phyloP scores from a whole-genome alignment of 1,140 invertebrate genomes.

The Drosophila pruinosa region DNA sequence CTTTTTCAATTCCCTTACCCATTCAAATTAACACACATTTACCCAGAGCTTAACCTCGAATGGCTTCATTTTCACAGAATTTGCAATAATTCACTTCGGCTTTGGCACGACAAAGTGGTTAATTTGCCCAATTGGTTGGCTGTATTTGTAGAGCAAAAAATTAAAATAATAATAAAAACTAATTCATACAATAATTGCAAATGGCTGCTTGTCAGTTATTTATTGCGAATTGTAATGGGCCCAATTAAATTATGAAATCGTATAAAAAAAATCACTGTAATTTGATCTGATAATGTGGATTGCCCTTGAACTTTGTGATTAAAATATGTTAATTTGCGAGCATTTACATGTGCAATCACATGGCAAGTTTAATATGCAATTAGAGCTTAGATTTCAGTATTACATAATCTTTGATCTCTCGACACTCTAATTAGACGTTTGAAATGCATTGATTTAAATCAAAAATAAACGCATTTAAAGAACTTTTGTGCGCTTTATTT shows the following conservation, averaged over 20 bases:
- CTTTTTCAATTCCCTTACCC: background rate
- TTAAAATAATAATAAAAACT: no score
- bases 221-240: background rate
- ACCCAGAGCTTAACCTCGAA: no score
- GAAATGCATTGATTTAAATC: background rate
- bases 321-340: slow-evolving; percentile 21
- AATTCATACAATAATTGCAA: no score
- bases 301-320: slow-evolving; percentile 5
- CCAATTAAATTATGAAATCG: background rate
- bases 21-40: background rate
- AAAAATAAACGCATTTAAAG: background rate
- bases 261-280: background rate
- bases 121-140: no score
- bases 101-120: no score
- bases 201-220: no score
- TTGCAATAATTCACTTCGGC: background rate
- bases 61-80: background rate
- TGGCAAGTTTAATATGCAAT: slow-evolving; percentile 1
- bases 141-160: no score
- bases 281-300: background rate
- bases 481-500: background rate
- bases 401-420: background rate
- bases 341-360: slow-evolving; percentile 7
- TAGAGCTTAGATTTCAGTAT: background rate
- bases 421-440: no score